Percentiles rank a stretch among this genome's conserved stretches.
These are phyloP conservation scores for Mercenaria mercenaria DNA, from an alignment of 1,140 invertebrate genomes.

Conservation along the genomic window DNA sequence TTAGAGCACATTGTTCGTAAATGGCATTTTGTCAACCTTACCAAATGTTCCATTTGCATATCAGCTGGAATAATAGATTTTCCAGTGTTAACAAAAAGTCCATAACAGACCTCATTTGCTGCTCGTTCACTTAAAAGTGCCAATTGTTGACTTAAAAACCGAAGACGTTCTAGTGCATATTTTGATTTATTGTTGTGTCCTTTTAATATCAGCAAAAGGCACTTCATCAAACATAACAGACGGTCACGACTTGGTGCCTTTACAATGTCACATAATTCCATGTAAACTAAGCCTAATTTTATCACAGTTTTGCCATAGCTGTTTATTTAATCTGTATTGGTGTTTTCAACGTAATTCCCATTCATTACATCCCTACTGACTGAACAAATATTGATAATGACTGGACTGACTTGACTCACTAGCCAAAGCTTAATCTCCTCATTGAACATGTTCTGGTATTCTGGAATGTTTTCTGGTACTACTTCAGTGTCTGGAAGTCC, in stretches of 20 bases:
- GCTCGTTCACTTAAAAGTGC: conserved; percentile 11
- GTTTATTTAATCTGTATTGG: not conserved
- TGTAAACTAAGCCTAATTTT: conserved; percentile 37
- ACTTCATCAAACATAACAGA: too few species aligned
- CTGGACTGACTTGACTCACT: too few species aligned
- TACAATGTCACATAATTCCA: too few species aligned
- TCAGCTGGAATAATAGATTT: too few species aligned
- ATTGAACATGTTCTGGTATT: not conserved
- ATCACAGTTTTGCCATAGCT: not conserved
- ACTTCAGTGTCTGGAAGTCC: too few species aligned
- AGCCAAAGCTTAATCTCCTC: not conserved
- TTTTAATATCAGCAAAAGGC: too few species aligned
- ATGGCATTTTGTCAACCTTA: too few species aligned
- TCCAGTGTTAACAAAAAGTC: conserved; percentile 50
- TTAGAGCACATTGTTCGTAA: not conserved
- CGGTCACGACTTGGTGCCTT: too few species aligned
- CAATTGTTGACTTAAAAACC: too few species aligned
- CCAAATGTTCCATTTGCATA: too few species aligned
- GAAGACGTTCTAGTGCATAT: conserved; percentile 22
- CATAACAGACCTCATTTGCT: conserved; percentile 4
- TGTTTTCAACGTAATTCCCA: too few species aligned
- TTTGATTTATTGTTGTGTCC: conserved; percentile 40
- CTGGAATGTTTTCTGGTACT: too few species aligned
- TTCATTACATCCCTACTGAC: not conserved
- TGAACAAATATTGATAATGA: not conserved